phyloP scores from a whole-genome alignment of 2,113 vertebrate species.

The Alligator sinensis region DNA sequence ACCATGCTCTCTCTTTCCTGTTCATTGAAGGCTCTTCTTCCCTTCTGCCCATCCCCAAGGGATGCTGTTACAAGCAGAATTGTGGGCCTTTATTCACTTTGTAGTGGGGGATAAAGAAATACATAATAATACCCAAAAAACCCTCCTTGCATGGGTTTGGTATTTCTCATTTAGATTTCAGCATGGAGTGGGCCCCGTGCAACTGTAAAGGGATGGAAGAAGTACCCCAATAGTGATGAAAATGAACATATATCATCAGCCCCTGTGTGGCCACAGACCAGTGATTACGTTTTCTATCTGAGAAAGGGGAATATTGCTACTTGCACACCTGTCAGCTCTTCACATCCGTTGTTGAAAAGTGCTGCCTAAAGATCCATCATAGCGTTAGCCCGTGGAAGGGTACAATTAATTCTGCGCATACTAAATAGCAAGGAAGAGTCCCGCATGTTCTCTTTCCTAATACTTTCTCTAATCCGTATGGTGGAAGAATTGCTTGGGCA shows the following conservation, averaged over 20 bases:
- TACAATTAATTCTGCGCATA: not conserved
- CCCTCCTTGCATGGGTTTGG: not conserved
- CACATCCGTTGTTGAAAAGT: not conserved
- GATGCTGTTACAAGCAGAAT: not conserved
- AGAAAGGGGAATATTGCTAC: not conserved
- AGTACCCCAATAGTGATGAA: not conserved
- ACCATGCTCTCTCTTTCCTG: not conserved
- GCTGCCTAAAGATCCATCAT: not conserved
- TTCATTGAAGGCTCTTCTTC: not conserved
- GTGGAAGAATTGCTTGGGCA: not conserved
- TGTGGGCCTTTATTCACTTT: not conserved
- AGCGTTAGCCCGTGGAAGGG: not conserved
- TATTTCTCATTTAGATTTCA: not conserved
- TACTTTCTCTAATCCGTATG: not conserved
- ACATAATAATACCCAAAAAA: too few species aligned
- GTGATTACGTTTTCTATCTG: not conserved
- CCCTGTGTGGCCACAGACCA: not conserved
- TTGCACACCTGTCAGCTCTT: not conserved
- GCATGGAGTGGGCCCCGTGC: not conserved
- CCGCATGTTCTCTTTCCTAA: not conserved
- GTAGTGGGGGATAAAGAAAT: not conserved
- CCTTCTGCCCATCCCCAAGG: not conserved
- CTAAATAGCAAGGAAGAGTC: not conserved
- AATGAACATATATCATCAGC: not conserved
- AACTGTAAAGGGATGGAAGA: not conserved